Evolutionary conservation across 2,888 invertebrate species (phyloP).

Genomic region (Bibio marci): DNA sequence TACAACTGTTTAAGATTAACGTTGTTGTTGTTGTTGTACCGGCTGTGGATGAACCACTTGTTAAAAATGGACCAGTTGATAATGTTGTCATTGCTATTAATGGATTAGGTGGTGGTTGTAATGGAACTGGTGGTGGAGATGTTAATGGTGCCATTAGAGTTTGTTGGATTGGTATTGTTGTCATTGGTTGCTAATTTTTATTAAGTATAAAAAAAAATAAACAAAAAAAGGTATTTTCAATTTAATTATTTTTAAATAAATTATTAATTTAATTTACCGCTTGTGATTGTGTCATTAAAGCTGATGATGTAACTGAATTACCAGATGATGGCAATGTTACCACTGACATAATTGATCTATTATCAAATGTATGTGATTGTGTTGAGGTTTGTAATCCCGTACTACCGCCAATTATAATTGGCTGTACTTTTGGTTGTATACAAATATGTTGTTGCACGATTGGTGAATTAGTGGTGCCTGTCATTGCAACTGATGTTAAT

Average conservation of each 20-base stretch:
- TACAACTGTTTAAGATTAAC: no score
- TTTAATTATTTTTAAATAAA: no score
- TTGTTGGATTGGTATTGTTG: conserved; percentile 10
- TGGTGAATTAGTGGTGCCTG: neutral
- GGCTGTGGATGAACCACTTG: neutral
- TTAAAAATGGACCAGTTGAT: conserved; percentile 1
- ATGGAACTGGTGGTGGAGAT: conserved; percentile 18
- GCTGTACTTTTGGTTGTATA: neutral
- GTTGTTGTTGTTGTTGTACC: neutral
- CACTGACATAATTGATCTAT: conserved; percentile 14
- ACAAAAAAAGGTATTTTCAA: no score
- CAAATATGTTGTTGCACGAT: neutral
- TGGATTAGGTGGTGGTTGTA: conserved; percentile 23
- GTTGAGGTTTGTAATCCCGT: neutral
- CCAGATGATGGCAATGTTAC: conserved; percentile 10
- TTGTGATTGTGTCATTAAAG: neutral
- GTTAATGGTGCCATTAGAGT: conserved; percentile 12
- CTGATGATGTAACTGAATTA: neutral
- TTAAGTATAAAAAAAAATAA: conserved; percentile 30
- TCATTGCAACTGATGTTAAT: conserved; percentile 6
- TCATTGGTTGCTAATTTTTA: conserved; percentile 21
- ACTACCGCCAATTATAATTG: neutral
- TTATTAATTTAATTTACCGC: no score
- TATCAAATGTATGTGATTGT: neutral
- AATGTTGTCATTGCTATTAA: conserved; percentile 27